These are phyloP conservation scores for Sminthopsis crassicaudata DNA, from an alignment of 2,113 vertebrate genomes.

Conservation along the genomic window DNA sequence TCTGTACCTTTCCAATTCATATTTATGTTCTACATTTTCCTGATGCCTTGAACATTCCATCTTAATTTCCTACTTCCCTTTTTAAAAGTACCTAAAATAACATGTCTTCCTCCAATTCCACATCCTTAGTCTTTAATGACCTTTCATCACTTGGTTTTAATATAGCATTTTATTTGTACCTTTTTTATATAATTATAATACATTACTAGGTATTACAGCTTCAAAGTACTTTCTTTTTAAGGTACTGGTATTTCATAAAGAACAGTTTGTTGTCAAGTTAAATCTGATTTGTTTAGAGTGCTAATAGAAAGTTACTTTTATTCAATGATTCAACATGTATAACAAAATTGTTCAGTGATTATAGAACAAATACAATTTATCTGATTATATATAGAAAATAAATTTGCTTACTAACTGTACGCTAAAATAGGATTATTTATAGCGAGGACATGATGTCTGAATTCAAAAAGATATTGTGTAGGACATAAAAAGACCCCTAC, in stretches of 20 bases:
- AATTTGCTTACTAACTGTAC: neutral
- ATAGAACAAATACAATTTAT: neutral
- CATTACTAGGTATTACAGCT: neutral
- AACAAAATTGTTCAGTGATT: neutral
- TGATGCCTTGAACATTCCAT: neutral
- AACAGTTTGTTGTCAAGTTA: neutral
- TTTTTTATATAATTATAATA: neutral
- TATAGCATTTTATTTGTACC: neutral
- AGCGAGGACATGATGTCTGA: neutral
- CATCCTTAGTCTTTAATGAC: neutral
- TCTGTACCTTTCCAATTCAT: neutral
- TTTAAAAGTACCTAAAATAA: neutral
- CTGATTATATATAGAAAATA: neutral
- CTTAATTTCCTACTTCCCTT: neutral
- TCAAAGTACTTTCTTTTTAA: neutral
- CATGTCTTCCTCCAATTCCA: neutral
- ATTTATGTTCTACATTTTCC: neutral
- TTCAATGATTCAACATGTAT: neutral
- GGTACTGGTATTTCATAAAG: neutral
- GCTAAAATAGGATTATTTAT: neutral
- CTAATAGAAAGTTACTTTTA: neutral
- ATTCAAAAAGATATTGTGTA: neutral
- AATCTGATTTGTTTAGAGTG: neutral
- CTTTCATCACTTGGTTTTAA: neutral
- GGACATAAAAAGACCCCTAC: no score